A percentile compares a stretch with the other conserved stretches of the same genome.
phyloP scores from a whole-genome alignment of 2,113 vertebrate genomes.

The Chaetorhynchus papuensis region DNA sequence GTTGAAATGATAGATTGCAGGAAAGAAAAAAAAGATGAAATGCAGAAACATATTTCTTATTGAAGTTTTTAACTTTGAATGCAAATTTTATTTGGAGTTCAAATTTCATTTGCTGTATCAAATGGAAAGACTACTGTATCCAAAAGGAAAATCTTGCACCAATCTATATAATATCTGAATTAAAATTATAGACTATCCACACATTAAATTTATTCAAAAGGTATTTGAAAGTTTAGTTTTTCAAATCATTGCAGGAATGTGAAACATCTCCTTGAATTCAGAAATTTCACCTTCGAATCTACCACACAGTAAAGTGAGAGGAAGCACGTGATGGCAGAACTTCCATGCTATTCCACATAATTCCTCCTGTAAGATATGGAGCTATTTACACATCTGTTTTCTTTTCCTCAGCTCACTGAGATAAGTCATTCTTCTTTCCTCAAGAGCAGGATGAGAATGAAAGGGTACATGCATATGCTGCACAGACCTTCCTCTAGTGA shows the following conservation, averaged over 20 bases:
- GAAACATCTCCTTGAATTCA: background rate
- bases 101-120: background rate
- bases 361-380: background rate
- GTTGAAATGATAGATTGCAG: background rate
- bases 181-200: background rate
- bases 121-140: background rate
- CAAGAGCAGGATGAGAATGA: background rate
- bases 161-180: background rate
- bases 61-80: background rate
- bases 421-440: background rate
- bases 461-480: fast-evolving
- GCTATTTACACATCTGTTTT: background rate
- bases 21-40: background rate
- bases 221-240: background rate
- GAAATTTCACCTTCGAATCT: background rate
- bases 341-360: background rate
- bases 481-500: background rate
- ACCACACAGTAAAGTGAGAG: background rate
- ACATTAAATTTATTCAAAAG: background rate
- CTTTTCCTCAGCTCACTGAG: background rate
- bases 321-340: background rate
- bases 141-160: background rate
- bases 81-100: background rate
- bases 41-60: background rate
- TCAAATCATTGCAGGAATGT: background rate